Conservation (phyloP, 2,888 invertebrate species). For the Stenotaenia linearis region DNA sequence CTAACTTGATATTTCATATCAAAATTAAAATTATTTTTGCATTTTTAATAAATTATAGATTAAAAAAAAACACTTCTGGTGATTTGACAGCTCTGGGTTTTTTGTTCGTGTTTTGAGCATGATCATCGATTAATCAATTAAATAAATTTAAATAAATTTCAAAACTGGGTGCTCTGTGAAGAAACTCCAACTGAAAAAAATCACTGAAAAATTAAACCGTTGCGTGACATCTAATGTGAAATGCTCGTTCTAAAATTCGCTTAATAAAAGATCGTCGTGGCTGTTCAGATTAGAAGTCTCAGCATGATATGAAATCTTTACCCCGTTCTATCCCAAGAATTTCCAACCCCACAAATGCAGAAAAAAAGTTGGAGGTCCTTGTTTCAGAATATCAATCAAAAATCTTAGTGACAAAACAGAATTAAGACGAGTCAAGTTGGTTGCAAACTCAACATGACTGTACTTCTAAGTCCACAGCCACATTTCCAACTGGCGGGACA, state of each 20-base stretch:
- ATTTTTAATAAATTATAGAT: not conserved
- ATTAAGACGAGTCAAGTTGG: constrained; percentile 22
- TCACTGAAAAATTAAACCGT: not conserved
- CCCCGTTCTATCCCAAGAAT: constrained; percentile 21
- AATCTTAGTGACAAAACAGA: not conserved
- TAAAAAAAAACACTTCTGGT: not conserved
- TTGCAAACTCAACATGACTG: not conserved
- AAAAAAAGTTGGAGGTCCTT: not conserved
- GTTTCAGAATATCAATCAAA: not conserved
- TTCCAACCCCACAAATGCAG: not conserved
- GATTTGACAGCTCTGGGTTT: not conserved
- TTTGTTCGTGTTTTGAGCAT: constrained; percentile 1
- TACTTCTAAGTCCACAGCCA: constrained; percentile 31
- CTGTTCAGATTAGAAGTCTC: constrained; percentile 24
- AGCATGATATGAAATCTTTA: constrained; percentile 13
- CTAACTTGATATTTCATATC: not conserved
- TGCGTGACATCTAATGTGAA: not conserved
- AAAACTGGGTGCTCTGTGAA: constrained; percentile 8
- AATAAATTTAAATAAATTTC: not conserved
- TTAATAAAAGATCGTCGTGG: constrained; percentile 13
- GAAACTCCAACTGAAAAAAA: not conserved
- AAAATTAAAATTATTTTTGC: not conserved
- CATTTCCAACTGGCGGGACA: constrained; percentile 31
- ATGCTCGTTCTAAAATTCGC: not conserved
- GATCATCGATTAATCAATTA: not conserved